phyloP scores from a whole-genome alignment of 1,140 invertebrate genomes.

The Eumeta japonica region DNA sequence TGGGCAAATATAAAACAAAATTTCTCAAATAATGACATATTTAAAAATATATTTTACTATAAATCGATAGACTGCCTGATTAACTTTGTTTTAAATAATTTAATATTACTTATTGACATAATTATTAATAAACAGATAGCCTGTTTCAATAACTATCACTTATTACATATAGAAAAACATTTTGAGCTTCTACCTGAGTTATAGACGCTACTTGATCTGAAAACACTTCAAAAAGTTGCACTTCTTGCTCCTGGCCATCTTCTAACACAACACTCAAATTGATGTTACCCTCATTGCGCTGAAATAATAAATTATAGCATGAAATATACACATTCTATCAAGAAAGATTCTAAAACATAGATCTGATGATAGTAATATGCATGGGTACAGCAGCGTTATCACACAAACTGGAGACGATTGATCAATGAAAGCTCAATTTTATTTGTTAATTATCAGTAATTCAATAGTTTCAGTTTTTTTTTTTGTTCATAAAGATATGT shows the following conservation, averaged over 20 bases:
- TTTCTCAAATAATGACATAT: neutral
- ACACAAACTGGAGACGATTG: no score
- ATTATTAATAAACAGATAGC: conserved; percentile 5
- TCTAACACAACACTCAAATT: conserved; percentile 56
- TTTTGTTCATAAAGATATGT: no score
- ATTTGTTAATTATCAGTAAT: no score
- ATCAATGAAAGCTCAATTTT: no score
- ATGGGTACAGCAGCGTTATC: neutral
- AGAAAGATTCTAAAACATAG: no score
- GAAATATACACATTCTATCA: no score
- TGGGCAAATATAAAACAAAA: neutral
- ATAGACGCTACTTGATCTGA: conserved; percentile 96
- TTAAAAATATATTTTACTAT: no score
- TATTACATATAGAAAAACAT: neutral
- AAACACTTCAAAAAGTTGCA: conserved; percentile 97
- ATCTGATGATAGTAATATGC: no score
- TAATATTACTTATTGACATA: no score
- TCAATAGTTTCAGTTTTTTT: no score
- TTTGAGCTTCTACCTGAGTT: conserved; percentile 83
- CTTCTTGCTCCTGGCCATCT: conserved; percentile 79
- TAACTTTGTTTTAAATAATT: no score
- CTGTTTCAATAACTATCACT: conserved; percentile 1
- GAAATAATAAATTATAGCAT: conserved; percentile 14
- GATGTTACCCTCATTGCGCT: conserved; percentile 53
- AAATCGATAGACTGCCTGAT: no score